These are phyloP conservation scores for Drosophila neoperkinsi DNA, from an alignment of 2,888 invertebrate genomes.

Conservation along the genomic window DNA sequence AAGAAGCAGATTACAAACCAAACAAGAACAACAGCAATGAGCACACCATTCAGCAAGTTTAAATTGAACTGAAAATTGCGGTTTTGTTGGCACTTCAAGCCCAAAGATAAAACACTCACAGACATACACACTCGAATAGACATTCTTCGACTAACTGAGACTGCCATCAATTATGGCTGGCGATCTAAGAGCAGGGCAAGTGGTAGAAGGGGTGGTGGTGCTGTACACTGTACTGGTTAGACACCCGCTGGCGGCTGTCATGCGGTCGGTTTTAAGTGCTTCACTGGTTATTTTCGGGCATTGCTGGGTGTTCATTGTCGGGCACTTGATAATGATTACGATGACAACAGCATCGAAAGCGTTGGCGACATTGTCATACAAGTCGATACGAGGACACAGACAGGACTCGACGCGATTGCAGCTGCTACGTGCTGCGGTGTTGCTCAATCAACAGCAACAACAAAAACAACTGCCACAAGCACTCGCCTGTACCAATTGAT, in stretches of 20 bases:
- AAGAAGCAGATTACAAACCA: background rate
- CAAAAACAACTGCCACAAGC: constrained; percentile 11
- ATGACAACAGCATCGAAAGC: constrained; percentile 59
- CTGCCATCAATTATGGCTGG: constrained; percentile 71
- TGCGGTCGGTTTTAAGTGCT: constrained; percentile 81
- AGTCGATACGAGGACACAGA: constrained; percentile 35
- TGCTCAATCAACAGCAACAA: constrained; percentile 15
- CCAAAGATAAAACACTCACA: constrained; percentile 44
- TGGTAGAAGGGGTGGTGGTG: background rate
- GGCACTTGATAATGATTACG: constrained; percentile 76
- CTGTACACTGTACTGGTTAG: constrained; percentile 1
- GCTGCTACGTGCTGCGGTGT: constrained; percentile 15
- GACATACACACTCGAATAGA: constrained; percentile 1
- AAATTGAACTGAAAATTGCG: constrained; percentile 76
- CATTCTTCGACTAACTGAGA: constrained; percentile 23
- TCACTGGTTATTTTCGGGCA: constrained; percentile 69
- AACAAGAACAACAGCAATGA: constrained; percentile 43
- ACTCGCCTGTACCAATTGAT: constrained; percentile 44
- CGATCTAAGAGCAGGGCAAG: constrained; percentile 19
- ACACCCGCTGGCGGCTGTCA: constrained; percentile 59
- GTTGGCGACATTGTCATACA: constrained; percentile 42
- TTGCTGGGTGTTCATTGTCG: constrained; percentile 59
- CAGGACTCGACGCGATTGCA: constrained; percentile 29
- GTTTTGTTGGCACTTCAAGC: constrained; percentile 45
- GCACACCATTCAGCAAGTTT: constrained; percentile 72